Conservation (phyloP, 2,113 vertebrate genomes). For the Oreocharis arfaki region DNA sequence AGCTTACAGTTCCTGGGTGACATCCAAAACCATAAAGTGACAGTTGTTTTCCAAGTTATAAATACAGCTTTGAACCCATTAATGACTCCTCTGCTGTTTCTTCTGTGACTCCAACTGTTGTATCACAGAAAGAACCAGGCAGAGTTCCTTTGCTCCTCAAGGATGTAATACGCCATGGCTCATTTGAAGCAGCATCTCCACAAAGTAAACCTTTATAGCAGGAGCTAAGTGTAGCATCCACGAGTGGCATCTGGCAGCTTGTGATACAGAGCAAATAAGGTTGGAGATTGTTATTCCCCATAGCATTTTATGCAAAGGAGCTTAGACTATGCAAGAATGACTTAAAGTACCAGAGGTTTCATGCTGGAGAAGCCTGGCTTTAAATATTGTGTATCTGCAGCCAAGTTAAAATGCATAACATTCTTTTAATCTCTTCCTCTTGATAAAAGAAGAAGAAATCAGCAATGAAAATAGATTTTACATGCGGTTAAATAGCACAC, state of each 20-base stretch:
- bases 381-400: conserved; percentile 20
- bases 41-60: conserved; percentile 51
- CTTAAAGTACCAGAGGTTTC: not conserved
- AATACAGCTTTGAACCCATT: conserved; percentile 8
- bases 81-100: not conserved
- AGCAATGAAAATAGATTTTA: not conserved
- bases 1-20: conserved; percentile 14
- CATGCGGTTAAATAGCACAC: not conserved
- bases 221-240: not conserved
- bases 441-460: not conserved
- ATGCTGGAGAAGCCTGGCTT: conserved; percentile 27
- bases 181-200: conserved; percentile 44
- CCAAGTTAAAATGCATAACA: not conserved
- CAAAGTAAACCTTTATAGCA: conserved; percentile 41
- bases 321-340: conserved; percentile 25
- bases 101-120: conserved; percentile 10
- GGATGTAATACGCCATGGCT: conserved; percentile 33
- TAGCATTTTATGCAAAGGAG: not conserved
- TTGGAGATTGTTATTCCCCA: not conserved
- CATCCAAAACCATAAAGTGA: conserved; percentile 2
- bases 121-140: not conserved
- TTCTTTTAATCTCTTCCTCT: not conserved
- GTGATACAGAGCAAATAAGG: not conserved
- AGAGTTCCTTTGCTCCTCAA: conserved; percentile 5
- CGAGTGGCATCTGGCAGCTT: conserved; percentile 39